Conservation (phyloP, 2,113 vertebrate genomes). For the Nipponia nippon region DNA sequence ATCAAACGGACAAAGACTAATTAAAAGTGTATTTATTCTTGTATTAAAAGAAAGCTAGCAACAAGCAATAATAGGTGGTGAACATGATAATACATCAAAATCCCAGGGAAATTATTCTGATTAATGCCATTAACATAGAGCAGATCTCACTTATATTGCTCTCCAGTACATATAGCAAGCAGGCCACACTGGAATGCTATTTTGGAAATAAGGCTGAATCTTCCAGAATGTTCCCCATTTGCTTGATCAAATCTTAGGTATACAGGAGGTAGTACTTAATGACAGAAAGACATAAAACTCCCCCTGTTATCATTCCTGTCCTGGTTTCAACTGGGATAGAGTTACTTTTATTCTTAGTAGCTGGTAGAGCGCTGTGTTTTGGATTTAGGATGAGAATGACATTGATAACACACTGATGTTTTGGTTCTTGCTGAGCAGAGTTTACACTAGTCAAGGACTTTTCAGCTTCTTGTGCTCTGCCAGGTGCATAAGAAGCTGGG, state of each 20-base stretch:
- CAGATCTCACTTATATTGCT: background rate
- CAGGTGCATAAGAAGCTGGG: too few species aligned
- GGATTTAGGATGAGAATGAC: too few species aligned
- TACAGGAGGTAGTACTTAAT: background rate
- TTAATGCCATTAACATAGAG: background rate
- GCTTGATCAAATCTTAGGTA: background rate
- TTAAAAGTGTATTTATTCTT: background rate
- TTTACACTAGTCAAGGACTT: too few species aligned
- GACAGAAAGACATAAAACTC: background rate
- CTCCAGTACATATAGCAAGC: background rate
- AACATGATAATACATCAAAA: conserved; percentile 11
- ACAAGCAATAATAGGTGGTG: background rate
- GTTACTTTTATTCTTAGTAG: too few species aligned
- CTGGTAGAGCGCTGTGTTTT: too few species aligned
- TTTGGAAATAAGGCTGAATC: background rate
- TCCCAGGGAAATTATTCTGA: conserved; percentile 8
- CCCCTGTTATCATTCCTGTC: background rate
- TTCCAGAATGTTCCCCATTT: background rate
- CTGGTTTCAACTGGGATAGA: too few species aligned
- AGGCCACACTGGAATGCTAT: background rate
- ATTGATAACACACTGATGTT: too few species aligned
- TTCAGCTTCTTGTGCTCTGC: too few species aligned
- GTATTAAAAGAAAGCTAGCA: conserved; percentile 19
- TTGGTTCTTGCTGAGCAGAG: too few species aligned
- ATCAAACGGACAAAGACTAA: conserved; percentile 23